These are phyloP conservation scores for Chloroceryle aenea DNA, from an alignment of 2,113 vertebrate species.

Conservation along the genomic window DNA sequence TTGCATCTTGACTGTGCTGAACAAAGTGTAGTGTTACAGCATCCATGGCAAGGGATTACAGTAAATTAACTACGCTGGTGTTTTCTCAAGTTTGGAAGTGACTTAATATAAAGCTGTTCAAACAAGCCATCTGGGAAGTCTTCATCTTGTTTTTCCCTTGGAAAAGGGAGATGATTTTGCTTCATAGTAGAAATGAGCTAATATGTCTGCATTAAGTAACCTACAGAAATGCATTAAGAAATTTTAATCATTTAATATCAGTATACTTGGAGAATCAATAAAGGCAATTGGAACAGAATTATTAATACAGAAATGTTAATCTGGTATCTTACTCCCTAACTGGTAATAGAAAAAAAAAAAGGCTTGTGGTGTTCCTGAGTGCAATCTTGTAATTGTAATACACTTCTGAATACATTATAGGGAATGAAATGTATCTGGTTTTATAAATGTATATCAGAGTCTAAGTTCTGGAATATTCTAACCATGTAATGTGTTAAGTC, in stretches of 20 bases:
- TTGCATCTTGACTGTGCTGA: neutral
- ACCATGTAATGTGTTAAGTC: neutral
- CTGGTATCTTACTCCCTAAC: neutral
- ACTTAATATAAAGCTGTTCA: neutral
- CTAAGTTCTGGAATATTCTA: neutral
- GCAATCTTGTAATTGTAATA: neutral
- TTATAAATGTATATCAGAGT: neutral
- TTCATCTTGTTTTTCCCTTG: neutral
- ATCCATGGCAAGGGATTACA: rapidly evolving
- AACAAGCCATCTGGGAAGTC: neutral
- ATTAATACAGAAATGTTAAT: neutral
- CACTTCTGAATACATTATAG: neutral
- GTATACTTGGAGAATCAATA: neutral
- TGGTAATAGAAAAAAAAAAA: neutral
- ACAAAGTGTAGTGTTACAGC: neutral
- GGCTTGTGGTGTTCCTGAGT: neutral
- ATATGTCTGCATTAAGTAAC: neutral
- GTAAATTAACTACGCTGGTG: neutral
- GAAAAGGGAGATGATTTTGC: neutral
- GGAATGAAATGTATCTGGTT: neutral
- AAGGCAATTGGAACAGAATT: neutral
- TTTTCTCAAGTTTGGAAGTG: neutral
- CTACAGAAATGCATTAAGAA: neutral
- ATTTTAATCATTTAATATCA: neutral
- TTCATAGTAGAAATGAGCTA: neutral